These are phyloP conservation scores for Helicolenus hilgendorfi DNA, from an alignment of 2,797 vertebrate species.

Conservation along the genomic window DNA sequence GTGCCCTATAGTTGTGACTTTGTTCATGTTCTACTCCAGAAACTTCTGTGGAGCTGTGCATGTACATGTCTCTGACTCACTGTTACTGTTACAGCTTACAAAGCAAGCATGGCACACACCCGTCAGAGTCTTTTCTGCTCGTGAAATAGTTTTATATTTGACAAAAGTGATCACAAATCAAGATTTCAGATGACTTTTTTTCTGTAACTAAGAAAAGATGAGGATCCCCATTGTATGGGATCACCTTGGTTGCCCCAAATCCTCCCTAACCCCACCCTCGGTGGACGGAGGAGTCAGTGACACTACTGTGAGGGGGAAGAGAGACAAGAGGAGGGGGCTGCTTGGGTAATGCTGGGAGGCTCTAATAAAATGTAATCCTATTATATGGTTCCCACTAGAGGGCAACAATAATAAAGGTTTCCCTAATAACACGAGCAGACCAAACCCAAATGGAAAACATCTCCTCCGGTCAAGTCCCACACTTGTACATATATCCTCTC, in stretches of 20 bases:
- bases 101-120: background rate
- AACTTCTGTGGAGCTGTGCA: background rate
- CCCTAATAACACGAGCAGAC: constrained; percentile 91
- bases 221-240: background rate
- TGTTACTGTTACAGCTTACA: background rate
- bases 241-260: constrained; percentile 42
- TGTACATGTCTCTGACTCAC: background rate
- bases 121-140: background rate
- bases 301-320: constrained; percentile 74
- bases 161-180: background rate
- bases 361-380: constrained; percentile 94
- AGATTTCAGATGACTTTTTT: background rate
- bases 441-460: constrained; percentile 90
- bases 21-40: background rate
- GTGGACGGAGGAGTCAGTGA: constrained; percentile 79
- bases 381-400: constrained; percentile 92
- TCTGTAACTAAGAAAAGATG: background rate
- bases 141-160: background rate
- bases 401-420: constrained; percentile 93
- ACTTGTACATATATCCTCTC: constrained; percentile 90
- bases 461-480: constrained; percentile 89
- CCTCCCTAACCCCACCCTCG: constrained; percentile 60
- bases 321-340: constrained; percentile 83
- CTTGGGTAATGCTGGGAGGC: constrained; percentile 88
- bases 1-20: background rate